phyloP scores from a whole-genome alignment of 2,888 invertebrate genomes.

The Eupithecia vulgata region DNA sequence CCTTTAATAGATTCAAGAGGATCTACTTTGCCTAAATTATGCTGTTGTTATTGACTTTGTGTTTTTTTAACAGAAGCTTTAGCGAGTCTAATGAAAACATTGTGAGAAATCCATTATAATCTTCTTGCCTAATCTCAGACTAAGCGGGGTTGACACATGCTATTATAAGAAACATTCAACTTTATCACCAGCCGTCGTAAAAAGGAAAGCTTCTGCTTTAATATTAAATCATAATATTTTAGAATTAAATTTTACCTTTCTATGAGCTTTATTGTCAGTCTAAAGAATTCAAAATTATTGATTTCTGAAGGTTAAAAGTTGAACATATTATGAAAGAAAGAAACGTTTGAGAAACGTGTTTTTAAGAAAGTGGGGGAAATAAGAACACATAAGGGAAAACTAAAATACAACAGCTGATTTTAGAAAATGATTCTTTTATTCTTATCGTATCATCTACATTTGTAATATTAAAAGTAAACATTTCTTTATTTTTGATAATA shows the following conservation, averaged over 20 bases:
- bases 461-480: too few relatives aligned
- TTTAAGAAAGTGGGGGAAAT: too few relatives aligned
- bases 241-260: background rate
- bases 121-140: background rate
- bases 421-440: too few relatives aligned
- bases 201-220: background rate
- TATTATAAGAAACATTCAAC: background rate
- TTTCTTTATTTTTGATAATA: too few relatives aligned
- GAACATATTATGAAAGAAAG: background rate
- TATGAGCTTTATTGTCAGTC: background rate
- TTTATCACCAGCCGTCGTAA: background rate
- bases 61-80: background rate
- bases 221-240: background rate
- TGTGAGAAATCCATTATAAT: background rate
- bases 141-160: background rate
- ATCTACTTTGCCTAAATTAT: background rate
- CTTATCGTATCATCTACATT: too few relatives aligned
- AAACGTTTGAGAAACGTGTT: too few relatives aligned
- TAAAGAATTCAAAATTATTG: background rate
- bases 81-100: background rate
- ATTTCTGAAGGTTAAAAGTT: background rate
- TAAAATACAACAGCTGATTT: too few relatives aligned
- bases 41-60: background rate
- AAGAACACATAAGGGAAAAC: too few relatives aligned
- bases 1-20: slow-evolving; percentile 6